phyloP scores from a whole-genome alignment of 35 echinoderm and acorn worm genomes.

The Ptychodera flava region DNA sequence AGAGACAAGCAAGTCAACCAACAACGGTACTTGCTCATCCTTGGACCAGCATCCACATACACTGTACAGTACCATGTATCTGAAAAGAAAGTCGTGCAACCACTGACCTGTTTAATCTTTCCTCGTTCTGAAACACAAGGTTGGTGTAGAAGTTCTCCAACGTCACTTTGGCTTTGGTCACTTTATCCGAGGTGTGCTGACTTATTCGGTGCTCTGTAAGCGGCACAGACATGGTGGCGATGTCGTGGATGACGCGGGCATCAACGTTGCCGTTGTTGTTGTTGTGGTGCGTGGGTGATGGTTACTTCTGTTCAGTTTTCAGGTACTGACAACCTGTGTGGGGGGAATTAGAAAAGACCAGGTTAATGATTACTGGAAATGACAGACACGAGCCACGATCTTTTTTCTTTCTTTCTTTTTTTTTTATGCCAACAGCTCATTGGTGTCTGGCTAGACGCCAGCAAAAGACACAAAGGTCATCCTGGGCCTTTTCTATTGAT shows the following conservation, averaged over 20 bases:
- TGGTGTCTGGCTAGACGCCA: too few species aligned
- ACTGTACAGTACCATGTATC: too few species aligned
- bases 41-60: too few species aligned
- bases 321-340: neutral
- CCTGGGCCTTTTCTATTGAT: too few species aligned
- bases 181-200: slow-evolving; percentile 70
- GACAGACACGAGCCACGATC: too few species aligned
- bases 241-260: neutral
- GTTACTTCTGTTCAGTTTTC: too few species aligned
- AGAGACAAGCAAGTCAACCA: too few species aligned
- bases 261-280: too few species aligned
- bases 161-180: slow-evolving; percentile 82
- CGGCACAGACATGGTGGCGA: neutral
- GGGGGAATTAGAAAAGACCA: neutral
- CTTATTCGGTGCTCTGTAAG: slow-evolving; percentile 1
- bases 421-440: neutral
- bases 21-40: too few species aligned
- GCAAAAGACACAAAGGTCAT: too few species aligned
- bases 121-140: slow-evolving; percentile 69
- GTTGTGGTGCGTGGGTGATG: too few species aligned
- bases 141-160: slow-evolving; percentile 83
- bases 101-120: slow-evolving; percentile 58
- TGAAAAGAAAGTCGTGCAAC: too few species aligned
- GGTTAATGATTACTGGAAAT: neutral
- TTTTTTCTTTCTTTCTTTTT: neutral